Evolutionary conservation across 2,888 invertebrate genomes (phyloP).

Genomic region (Athalia cordata): DNA sequence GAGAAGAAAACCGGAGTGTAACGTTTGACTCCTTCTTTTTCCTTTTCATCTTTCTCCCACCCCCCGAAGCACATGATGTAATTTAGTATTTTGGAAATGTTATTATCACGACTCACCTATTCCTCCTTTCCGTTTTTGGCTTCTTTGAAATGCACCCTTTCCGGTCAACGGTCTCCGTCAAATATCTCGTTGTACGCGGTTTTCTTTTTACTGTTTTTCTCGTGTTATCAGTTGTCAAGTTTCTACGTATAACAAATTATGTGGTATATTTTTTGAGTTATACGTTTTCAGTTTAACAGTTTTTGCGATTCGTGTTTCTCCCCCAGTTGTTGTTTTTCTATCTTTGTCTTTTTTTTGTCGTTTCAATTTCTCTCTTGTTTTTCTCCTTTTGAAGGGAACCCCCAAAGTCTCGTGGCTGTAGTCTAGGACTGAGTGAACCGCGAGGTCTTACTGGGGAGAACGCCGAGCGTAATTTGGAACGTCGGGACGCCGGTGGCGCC

Average conservation of each 20-base stretch:
- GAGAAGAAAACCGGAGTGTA: background rate
- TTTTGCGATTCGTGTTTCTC: too few relatives aligned
- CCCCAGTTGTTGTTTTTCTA: conserved; percentile 5
- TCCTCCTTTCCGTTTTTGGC: too few relatives aligned
- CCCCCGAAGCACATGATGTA: background rate
- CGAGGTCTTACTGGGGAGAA: conserved; percentile 69
- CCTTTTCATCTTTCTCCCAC: conserved; percentile 7
- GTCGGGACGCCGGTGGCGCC: conserved; percentile 66
- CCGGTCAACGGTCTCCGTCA: too few relatives aligned
- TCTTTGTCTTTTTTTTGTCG: conserved; percentile 6
- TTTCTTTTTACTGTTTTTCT: conserved; percentile 20
- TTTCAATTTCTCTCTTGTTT: too few relatives aligned
- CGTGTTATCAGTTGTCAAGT: background rate
- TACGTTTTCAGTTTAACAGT: too few relatives aligned
- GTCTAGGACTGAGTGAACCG: conserved; percentile 72
- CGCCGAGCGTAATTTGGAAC: conserved; percentile 57
- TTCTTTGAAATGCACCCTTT: too few relatives aligned
- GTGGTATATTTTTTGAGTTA: too few relatives aligned
- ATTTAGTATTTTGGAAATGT: too few relatives aligned
- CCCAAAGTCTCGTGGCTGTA: conserved; percentile 70
- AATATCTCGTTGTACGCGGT: too few relatives aligned
- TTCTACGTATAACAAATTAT: too few relatives aligned
- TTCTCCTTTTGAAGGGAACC: too few relatives aligned
- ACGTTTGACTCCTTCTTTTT: background rate
- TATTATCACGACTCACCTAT: too few relatives aligned